Percentiles rank a stretch among this genome's conserved stretches.
Conservation (phyloP, 2,113 vertebrate species). For the Mormoops blainvillei region DNA sequence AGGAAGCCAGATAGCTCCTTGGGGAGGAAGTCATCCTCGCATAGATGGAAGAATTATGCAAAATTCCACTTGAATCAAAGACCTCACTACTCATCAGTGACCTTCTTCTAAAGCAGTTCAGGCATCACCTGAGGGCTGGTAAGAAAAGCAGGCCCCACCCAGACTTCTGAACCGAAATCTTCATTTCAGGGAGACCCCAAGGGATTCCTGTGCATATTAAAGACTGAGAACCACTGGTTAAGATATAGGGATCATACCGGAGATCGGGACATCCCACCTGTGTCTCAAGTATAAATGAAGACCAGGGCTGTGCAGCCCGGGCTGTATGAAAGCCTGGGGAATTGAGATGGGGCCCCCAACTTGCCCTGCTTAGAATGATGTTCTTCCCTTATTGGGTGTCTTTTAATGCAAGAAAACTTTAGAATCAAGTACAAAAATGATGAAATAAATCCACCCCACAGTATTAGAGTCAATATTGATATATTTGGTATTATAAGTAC, state of each 20-base stretch:
- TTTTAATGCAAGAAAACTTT: not conserved
- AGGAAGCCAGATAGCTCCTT: constrained; percentile 2
- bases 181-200: not conserved
- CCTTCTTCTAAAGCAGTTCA: not conserved
- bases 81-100: not conserved
- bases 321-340: not conserved
- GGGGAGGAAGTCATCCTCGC: not conserved
- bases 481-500: not conserved
- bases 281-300: not conserved
- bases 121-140: not conserved
- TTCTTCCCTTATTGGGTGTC: not conserved
- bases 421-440: not conserved
- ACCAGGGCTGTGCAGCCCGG: not conserved
- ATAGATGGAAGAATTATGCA: not conserved
- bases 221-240: not conserved
- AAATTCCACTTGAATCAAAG: not conserved
- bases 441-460: not conserved
- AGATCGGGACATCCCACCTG: not conserved
- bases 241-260: not conserved
- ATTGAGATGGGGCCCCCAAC: not conserved
- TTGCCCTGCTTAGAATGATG: not conserved
- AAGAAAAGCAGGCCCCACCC: not conserved
- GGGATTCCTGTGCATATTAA: not conserved
- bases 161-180: not conserved
- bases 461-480: constrained; percentile 6